Percentiles rank a stretch among this genome's conserved stretches.
phyloP scores from a whole-genome alignment of 1,140 invertebrate species.

The Phortica variegata region DNA sequence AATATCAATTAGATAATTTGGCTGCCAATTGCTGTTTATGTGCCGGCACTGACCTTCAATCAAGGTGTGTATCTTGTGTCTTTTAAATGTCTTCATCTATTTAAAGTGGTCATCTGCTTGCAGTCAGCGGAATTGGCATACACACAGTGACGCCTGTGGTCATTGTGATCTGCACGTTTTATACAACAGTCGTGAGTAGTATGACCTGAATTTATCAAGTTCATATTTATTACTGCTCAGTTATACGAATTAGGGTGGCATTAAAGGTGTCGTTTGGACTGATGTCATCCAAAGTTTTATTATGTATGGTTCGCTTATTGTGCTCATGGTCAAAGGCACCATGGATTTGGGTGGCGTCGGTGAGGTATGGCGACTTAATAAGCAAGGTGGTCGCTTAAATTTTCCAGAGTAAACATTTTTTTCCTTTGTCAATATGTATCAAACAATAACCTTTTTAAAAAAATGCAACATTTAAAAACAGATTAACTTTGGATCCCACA shows the following conservation, averaged over 20 bases:
- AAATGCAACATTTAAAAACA: conserved; percentile 46
- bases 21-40: conserved; percentile 77
- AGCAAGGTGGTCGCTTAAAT: conserved; percentile 73
- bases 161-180: conserved; percentile 86
- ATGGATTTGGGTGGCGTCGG: conserved; percentile 75
- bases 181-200: conserved; percentile 84
- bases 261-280: conserved; percentile 92
- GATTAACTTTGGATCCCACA: conserved; percentile 68
- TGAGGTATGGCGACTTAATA: conserved; percentile 71
- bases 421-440: background rate
- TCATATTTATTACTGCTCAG: background rate
- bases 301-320: conserved; percentile 81
- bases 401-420: conserved; percentile 68
- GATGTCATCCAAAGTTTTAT: conserved; percentile 84
- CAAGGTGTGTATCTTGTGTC: conserved; percentile 66
- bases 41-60: conserved; percentile 78
- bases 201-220: background rate
- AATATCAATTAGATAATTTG: conserved; percentile 58
- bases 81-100: no score
- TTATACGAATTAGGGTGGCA: conserved; percentile 79
- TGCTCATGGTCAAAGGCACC: conserved; percentile 79
- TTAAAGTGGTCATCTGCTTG: conserved; percentile 9
- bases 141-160: conserved; percentile 79
- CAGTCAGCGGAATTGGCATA: conserved; percentile 82
- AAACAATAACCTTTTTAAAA: background rate